Percentiles rank a stretch among this genome's conserved stretches.
These are phyloP conservation scores for Villa cingulata DNA, from an alignment of 2,888 invertebrate genomes.

Conservation along the genomic window DNA sequence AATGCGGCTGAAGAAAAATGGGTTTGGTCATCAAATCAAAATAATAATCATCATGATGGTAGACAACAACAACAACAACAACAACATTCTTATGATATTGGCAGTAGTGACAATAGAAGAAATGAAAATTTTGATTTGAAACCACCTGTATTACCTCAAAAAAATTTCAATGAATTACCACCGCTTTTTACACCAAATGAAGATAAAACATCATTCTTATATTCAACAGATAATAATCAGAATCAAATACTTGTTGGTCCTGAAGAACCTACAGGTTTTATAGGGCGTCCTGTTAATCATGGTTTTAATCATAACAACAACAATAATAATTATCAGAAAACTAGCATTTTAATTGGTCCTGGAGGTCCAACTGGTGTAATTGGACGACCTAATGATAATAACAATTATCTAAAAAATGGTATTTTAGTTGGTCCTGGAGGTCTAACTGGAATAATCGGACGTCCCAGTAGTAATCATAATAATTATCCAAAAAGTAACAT, in stretches of 20 bases:
- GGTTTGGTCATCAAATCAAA: constrained; percentile 23
- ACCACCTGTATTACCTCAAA: constrained; percentile 16
- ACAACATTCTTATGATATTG: constrained; percentile 22
- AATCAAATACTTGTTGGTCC: constrained; percentile 31
- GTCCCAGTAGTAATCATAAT: too few relatives aligned
- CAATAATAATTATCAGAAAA: too few relatives aligned
- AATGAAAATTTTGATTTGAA: constrained; percentile 19
- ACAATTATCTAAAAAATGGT: constrained; percentile 23
- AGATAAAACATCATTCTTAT: not conserved
- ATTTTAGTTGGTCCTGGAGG: constrained; percentile 39
- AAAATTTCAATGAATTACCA: constrained; percentile 3
- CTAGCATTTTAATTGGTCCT: constrained; percentile 36
- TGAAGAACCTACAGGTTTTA: constrained; percentile 39
- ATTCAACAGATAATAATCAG: not conserved
- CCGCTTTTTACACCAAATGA: not conserved
- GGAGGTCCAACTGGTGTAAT: constrained; percentile 43
- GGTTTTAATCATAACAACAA: too few relatives aligned
- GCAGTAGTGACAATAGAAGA: constrained; percentile 20
- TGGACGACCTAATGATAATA: too few relatives aligned
- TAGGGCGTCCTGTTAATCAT: constrained; percentile 23
- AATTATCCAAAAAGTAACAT: constrained; percentile 24
- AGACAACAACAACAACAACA: not conserved
- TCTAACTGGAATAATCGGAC: constrained; percentile 40
- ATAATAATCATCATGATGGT: not conserved
- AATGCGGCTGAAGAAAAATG: constrained; percentile 24